Evolutionary conservation across 1,140 invertebrate genomes (phyloP), one percentile per base, ranked within the genome.

Genomic region (Stenopsyche tienmushanensis): DNA sequence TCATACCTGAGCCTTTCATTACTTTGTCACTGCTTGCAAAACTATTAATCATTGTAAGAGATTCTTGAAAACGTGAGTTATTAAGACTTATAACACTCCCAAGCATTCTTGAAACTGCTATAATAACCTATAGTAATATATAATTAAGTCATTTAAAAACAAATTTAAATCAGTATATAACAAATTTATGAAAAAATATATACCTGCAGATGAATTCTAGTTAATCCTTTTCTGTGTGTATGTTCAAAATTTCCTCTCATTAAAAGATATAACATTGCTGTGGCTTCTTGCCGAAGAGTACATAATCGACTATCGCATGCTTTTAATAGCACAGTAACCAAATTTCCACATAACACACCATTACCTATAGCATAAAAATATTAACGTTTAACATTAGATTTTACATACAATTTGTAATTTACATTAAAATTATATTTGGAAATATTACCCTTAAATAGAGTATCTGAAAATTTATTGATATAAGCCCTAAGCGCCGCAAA

Each of bases 191-290:
- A 29, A 50, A 47, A 34, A 34, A 23, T 1, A 49, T 50, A 44
- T n/a, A 71, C 85, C 82, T 93, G 91, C 13, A 92, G 79, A 77
- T 93, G 91, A 1, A 96, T 92, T 70, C 94, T 82, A 0, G 92
- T 95, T 34, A 96, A 82, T 60, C 89, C 90, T 71, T 91, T 91
- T 44, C 89, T 83, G 45, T 86, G 84, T 18, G 88, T 91, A 72
- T 92, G 93, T 74, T 96, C 92, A 81, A 94, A 96, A 80, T 96
- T 97, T 72, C 90, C 92, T 65, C 93, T 84, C 93, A 97, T 95
- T 18, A 97, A 82, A 34, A 96, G 80, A 80, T 97, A 97, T 0
- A 97, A 80, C 7, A 95, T 86, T 58, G 93, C 93, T 73, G 93
- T 94, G 0, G 93, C 91, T 76, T 96, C 93, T 72, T 94, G 90